Conservation (phyloP, 2,113 vertebrate genomes). For the Syrrhaptes paradoxus region DNA sequence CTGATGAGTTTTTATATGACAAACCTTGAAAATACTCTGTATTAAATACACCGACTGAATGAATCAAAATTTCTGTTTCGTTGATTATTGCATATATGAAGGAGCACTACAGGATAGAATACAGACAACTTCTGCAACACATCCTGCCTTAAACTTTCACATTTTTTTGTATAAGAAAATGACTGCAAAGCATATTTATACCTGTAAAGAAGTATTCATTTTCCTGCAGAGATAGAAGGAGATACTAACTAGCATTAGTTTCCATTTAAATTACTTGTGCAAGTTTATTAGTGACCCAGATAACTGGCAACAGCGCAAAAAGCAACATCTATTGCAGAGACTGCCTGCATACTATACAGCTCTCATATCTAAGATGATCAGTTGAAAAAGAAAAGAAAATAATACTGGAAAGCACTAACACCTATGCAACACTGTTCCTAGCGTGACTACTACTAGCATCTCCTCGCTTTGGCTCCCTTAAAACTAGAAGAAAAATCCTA, state of each 20-base stretch:
- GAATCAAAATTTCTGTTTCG: background rate
- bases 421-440: background rate
- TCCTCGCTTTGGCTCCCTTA: background rate
- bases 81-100: background rate
- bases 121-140: background rate
- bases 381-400: background rate
- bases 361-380: background rate
- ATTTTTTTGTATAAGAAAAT: background rate
- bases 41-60: background rate
- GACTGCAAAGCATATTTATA: background rate
- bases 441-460: background rate
- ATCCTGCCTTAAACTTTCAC: background rate
- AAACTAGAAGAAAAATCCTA: background rate
- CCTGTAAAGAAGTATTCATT: background rate
- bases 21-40: background rate
- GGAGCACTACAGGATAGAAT: background rate
- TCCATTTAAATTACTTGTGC: background rate
- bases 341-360: background rate
- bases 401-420: background rate
- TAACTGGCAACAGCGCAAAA: background rate
- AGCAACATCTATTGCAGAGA: background rate
- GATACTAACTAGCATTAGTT: background rate
- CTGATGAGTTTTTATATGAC: background rate
- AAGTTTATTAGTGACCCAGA: background rate
- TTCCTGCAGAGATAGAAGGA: background rate